Conservation (phyloP, 2,888 invertebrate genomes). For the Ormyrus nitidulus region DNA sequence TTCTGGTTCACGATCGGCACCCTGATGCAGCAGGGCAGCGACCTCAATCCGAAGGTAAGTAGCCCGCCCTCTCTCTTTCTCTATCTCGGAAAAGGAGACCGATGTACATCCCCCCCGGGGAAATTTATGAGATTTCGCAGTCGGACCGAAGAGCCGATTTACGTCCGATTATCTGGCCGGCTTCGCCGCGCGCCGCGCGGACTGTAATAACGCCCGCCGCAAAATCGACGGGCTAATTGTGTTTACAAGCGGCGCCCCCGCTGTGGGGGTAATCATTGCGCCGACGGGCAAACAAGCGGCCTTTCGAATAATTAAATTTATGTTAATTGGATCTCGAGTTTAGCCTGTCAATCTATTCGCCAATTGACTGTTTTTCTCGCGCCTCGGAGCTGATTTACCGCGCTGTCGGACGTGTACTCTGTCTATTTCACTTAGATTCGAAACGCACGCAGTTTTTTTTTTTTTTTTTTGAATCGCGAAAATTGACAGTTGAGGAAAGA, state of each 20-base stretch:
- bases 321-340: constrained; percentile 33
- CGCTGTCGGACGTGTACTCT: no score
- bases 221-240: constrained; percentile 42
- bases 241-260: constrained; percentile 15
- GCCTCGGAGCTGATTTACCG: neutral
- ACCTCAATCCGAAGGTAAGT: constrained; percentile 84
- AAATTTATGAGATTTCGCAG: constrained; percentile 28
- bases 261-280: constrained; percentile 36
- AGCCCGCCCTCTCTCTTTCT: neutral
- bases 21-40: constrained; percentile 90
- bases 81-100: neutral
- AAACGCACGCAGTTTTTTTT: no score
- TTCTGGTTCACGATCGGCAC: constrained; percentile 95
- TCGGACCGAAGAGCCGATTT: neutral
- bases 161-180: neutral
- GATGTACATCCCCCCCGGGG: neutral
- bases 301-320: constrained; percentile 41
- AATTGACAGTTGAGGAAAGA: no score
- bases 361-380: neutral
- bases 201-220: constrained; percentile 21
- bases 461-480: no score
- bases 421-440: no score
- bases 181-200: neutral
- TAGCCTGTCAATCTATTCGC: neutral
- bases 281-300: constrained; percentile 21